Conservation (phyloP, 2,797 vertebrate genomes). For the Eurystomus glaucurus region DNA sequence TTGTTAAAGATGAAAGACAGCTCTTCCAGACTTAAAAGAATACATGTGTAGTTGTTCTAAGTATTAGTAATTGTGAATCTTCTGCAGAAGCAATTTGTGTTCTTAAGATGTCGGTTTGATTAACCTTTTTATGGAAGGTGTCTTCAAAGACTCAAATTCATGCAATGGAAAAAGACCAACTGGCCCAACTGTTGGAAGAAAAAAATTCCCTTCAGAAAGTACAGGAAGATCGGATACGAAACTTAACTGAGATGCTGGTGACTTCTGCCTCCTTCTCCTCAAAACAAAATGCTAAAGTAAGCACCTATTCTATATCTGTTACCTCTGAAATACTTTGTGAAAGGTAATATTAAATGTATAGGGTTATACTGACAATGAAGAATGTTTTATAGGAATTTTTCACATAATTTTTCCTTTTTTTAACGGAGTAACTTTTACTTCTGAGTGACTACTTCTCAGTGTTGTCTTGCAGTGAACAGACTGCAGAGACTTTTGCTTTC, state of each 20-base stretch:
- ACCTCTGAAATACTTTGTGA: neutral
- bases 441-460: neutral
- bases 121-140: constrained; percentile 80
- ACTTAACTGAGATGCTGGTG: constrained; percentile 92
- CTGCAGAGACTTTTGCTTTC: neutral
- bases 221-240: constrained; percentile 90
- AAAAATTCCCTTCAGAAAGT: constrained; percentile 94
- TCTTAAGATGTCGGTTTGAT: neutral
- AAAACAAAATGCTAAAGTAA: constrained; percentile 76
- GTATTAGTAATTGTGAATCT: neutral
- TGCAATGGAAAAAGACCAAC: constrained; percentile 90
- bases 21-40: neutral
- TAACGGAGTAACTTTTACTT: neutral
- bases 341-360: neutral
- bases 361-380: neutral
- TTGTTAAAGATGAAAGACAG: neutral
- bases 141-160: constrained; percentile 91
- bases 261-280: constrained; percentile 85
- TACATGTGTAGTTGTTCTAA: neutral
- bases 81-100: neutral
- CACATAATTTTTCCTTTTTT: neutral
- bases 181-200: constrained; percentile 92
- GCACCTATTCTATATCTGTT: neutral
- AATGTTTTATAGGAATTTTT: neutral
- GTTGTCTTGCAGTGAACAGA: neutral